Evolutionary conservation across 2,113 vertebrate genomes (phyloP), one percentile per base, ranked within the genome.

Genomic region (Oxygymnocypris stewartii): DNA sequence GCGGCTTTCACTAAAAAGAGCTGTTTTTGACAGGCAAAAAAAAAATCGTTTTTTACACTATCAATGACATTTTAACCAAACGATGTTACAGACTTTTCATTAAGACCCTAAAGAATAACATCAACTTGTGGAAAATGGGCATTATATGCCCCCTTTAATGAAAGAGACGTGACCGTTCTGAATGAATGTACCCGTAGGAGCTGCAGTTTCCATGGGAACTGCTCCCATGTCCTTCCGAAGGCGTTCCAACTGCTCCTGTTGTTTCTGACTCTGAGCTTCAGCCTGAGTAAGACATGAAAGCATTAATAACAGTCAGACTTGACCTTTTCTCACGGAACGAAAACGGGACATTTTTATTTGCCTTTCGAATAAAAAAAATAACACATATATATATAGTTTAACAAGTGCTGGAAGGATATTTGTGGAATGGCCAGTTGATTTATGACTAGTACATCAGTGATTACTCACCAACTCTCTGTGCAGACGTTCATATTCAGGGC

Each of bases 401-500:
- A 49, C 49, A 10, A 47, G 18, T 20, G 44, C 49, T 69, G n/a
- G 25, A 69, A 82, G 11, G 16, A 65, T 40, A 10, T 65, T 44
- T 81, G 57, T n/a, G 79, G 25, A 14, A 81, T 28, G 14, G n/a
- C 13, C 25, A 18, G 79, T 12, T 47, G 59, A 65, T 65, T 42
- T 25, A 81, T 81, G 79, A 81, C 79, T 81, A 81, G 59, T 61
- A 44, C 37, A 49, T 23, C 5, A 49, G 10, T 40, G 35, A 37
- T 9, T 35, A 91, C 95, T 95, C 91, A 98, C 98, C 93, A 98
- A 89, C 67, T 96, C 93, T 89, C 90, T 95, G 71, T 93, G 96
- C 79, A 99, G 94, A 31, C 97, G 92, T 57, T 98, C 96, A 4
- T 99, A 99, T 78, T 99, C 97, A 0, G 98, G 98, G 6, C 96